Conservation (phyloP, 1,140 invertebrate species). For the Arion vulgaris region DNA sequence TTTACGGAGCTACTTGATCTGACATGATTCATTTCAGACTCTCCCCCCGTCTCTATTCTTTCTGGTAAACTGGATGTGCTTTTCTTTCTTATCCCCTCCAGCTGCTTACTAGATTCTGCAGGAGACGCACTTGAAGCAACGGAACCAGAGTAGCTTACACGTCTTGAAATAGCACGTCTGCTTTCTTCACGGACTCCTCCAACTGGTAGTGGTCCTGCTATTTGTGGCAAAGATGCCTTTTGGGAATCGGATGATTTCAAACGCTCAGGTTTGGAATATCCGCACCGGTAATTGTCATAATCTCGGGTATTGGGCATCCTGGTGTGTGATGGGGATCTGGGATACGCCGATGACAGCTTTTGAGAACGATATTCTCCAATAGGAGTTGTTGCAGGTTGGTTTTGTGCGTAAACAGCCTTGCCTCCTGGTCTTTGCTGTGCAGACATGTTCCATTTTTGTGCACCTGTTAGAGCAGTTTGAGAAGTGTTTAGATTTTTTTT, state of each 20-base stretch:
- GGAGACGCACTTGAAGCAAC: not conserved
- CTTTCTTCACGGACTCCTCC: conserved; percentile 37
- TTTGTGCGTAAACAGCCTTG: not conserved
- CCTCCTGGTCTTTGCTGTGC: not conserved
- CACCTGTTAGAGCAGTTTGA: not conserved
- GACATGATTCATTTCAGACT: not conserved
- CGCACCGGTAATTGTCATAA: not conserved
- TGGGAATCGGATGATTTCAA: not conserved
- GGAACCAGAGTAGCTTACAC: conserved; percentile 22
- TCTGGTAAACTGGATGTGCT: conserved; percentile 33
- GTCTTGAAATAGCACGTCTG: conserved; percentile 28
- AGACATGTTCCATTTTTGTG: conserved; percentile 21
- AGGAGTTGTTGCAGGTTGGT: not conserved
- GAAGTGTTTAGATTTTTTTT: not conserved
- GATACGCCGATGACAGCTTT: not conserved
- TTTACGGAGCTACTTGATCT: not conserved
- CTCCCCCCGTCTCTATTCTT: not conserved
- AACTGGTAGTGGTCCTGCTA: conserved; percentile 16
- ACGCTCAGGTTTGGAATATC: not conserved
- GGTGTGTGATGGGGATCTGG: not conserved
- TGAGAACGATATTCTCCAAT: not conserved
- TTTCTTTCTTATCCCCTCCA: conserved; percentile 13
- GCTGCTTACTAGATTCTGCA: not conserved
- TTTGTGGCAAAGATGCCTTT: conserved; percentile 15
- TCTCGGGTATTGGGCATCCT: no score